phyloP scores from a whole-genome alignment of 2,888 invertebrate species.

The Caenorhabditis sulstoni region DNA sequence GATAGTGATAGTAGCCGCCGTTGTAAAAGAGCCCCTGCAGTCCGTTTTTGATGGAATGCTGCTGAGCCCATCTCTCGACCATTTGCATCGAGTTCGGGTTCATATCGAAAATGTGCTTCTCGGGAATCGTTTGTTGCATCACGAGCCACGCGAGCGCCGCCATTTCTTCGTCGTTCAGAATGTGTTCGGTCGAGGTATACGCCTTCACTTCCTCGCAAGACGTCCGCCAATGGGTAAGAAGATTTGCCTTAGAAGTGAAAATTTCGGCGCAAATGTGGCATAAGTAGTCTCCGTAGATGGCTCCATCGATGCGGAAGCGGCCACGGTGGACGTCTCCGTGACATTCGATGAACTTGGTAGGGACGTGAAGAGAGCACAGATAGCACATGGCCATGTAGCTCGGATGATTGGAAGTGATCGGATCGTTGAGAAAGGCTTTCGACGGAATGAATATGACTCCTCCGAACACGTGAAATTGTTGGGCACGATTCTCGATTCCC shows the following conservation, averaged over 20 bases:
- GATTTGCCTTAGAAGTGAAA: slow-evolving; percentile 1
- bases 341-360: slow-evolving; percentile 31
- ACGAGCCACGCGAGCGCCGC: slow-evolving; percentile 26
- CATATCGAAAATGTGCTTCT: slow-evolving; percentile 6
- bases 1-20: slow-evolving; percentile 28
- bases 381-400: slow-evolving; percentile 9
- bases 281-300: slow-evolving; percentile 26
- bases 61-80: slow-evolving; percentile 2
- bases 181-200: slow-evolving; percentile 13
- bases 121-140: slow-evolving; percentile 23
- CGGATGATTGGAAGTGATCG: not conserved
- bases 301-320: slow-evolving; percentile 27
- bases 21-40: no score
- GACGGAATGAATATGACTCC: slow-evolving; percentile 30
- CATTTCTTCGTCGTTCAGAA: slow-evolving; percentile 25
- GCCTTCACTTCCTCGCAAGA: slow-evolving; percentile 15
- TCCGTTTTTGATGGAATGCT: slow-evolving; percentile 8
- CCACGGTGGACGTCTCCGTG: slow-evolving; percentile 54
- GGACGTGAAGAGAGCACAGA: slow-evolving; percentile 20
- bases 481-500: slow-evolving; percentile 31
- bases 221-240: slow-evolving; percentile 19
- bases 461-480: slow-evolving; percentile 28
- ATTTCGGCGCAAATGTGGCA: slow-evolving; percentile 29
- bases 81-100: not conserved
- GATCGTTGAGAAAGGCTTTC: not conserved